Conservation (phyloP, 2,113 vertebrate genomes). For the Silurus asotus region DNA sequence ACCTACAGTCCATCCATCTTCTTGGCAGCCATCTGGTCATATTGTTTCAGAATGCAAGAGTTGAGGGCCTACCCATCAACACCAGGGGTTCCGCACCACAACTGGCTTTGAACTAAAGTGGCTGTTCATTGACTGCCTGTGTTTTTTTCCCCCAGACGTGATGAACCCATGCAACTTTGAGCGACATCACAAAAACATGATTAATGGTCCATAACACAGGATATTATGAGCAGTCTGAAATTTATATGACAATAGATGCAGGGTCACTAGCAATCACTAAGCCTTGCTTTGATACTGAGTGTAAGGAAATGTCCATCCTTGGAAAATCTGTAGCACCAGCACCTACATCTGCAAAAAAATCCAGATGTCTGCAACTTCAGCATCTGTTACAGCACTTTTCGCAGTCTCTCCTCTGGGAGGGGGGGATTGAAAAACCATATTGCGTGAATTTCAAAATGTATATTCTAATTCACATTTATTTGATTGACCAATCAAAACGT, state of each 20-base stretch:
- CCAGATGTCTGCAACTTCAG: constrained; percentile 31
- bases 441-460: background rate
- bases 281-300: constrained; percentile 48
- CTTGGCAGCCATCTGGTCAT: constrained; percentile 76
- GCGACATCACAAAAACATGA: constrained; percentile 69
- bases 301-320: constrained; percentile 49
- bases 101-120: constrained; percentile 56
- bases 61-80: constrained; percentile 59
- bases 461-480: background rate
- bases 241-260: constrained; percentile 57
- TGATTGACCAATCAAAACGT: background rate
- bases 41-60: constrained; percentile 66
- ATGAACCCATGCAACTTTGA: constrained; percentile 58
- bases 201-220: constrained; percentile 69
- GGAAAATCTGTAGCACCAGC: constrained; percentile 26
- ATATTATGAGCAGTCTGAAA: constrained; percentile 60
- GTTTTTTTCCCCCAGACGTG: constrained; percentile 45
- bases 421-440: background rate
- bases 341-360: constrained; percentile 34
- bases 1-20: constrained; percentile 79
- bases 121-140: constrained; percentile 57
- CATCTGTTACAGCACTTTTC: constrained; percentile 44
- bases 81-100: constrained; percentile 54
- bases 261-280: constrained; percentile 52
- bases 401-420: background rate